Evolutionary conservation across 2,888 invertebrate species (phyloP), one percentile per base, ranked within the genome.

Genomic region (Hyposoter dolosus): DNA sequence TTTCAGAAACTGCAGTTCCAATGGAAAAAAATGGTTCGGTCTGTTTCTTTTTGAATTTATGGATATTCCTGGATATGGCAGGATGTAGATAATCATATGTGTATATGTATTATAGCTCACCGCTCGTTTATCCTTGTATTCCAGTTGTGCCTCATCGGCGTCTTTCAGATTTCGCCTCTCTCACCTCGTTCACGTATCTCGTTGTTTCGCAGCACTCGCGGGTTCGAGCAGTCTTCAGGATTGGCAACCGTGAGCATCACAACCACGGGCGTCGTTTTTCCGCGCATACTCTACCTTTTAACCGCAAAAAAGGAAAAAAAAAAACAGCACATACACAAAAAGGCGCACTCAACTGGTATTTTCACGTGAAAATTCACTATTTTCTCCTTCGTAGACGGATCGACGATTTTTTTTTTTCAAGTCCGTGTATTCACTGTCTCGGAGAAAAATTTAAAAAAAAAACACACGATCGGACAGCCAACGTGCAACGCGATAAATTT

Each of bases 141-240:
- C 77, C 80, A 72, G 76, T 76, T 65, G 77, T 76, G 77, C 68
- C 82, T 85, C 85, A 86, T 86, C 86, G 72, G 80, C 85, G 79
- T 83, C 83, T 50, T 68, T 80, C 83, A 71, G 66, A 80, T 66
- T 35, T 65, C 47, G 72, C 68, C 60, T 72, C 68, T 75, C 84
- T 86, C 68, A 56, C 75, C 82, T 78, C 83, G 86, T 77, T 86
- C 84, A 68, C 82, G 86, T 84, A 81, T 78, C 83, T 77, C 84
- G 86, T 78, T 86, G 78, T 86, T 82, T 86, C 84, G 86, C 82
- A 86, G 86, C 84, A 86, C 84, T 86, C 82, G 74, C 84, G 78
- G 65, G 71, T 56, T 69, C 47, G 80, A 74, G 68, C 32, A 82
- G 81, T 74, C 60, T 79, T 75, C 81, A 60, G 75, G 53, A 82